These are phyloP conservation scores for Sebastolobus altivelis DNA, from an alignment of 2,797 vertebrate species.

Conservation along the genomic window DNA sequence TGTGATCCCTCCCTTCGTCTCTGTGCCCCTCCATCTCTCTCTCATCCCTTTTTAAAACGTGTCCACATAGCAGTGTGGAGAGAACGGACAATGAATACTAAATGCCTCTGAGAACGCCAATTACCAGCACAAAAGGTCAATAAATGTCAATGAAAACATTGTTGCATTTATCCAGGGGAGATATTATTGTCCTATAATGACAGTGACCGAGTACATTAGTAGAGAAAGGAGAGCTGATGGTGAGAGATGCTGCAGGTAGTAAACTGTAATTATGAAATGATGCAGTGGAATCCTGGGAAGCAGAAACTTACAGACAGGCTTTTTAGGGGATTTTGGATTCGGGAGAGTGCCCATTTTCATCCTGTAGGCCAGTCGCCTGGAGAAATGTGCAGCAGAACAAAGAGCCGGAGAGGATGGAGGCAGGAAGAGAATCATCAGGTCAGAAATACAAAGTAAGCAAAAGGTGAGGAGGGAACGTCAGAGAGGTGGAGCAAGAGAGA, in stretches of 20 bases:
- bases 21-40: conserved; percentile 21
- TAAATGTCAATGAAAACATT: conserved; percentile 46
- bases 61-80: conserved; percentile 35
- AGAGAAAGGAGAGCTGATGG: neutral
- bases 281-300: conserved; percentile 43
- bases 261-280: conserved; percentile 15
- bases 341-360: conserved; percentile 90
- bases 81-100: conserved; percentile 48
- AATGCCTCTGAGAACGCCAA: conserved; percentile 54
- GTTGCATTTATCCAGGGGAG: conserved; percentile 28
- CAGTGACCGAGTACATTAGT: conserved; percentile 1
- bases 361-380: conserved; percentile 92
- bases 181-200: conserved; percentile 29
- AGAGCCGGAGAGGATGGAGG: conserved; percentile 46
- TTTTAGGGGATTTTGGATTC: conserved; percentile 89
- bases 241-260: conserved; percentile 20
- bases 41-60: conserved; percentile 56
- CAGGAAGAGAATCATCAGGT: conserved; percentile 42
- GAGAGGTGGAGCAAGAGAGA: conserved; percentile 19
- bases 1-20: conserved; percentile 58
- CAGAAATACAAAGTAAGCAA: conserved; percentile 33
- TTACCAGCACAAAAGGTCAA: conserved; percentile 58
- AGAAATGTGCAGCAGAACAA: conserved; percentile 50
- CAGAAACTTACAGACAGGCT: conserved; percentile 89
- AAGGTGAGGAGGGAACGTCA: conserved; percentile 5